These are phyloP conservation scores for Doryteuthis pealeii DNA, from an alignment of 1,140 invertebrate genomes.

Conservation along the genomic window DNA sequence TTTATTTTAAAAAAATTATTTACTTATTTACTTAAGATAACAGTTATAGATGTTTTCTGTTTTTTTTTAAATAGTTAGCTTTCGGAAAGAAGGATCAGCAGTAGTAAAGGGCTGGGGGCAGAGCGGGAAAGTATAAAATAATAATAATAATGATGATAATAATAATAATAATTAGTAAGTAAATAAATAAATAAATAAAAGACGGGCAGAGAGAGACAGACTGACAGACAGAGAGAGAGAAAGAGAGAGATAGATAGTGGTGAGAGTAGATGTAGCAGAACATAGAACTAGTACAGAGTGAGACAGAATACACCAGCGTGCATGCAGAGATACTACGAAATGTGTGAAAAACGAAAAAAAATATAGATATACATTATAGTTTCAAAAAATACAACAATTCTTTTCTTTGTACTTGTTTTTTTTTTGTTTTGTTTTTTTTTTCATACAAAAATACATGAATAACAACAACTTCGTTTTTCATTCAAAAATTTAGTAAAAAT, in stretches of 20 bases:
- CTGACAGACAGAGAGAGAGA: constrained; percentile 17
- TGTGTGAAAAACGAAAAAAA: constrained; percentile 8
- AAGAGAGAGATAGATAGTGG: constrained; percentile 13
- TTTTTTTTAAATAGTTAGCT: too few species aligned
- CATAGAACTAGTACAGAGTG: constrained; percentile 5
- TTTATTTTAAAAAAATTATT: too few species aligned
- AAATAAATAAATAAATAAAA: constrained; percentile 9
- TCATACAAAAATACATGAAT: too few species aligned
- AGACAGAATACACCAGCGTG: constrained; percentile 7
- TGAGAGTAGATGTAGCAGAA: constrained; percentile 12
- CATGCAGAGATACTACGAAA: constrained; percentile 13
- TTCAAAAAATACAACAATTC: too few species aligned
- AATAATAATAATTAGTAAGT: background rate
- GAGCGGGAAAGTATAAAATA: background rate
- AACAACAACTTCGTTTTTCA: too few species aligned
- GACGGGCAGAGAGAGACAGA: constrained; percentile 14
- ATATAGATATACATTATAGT: background rate
- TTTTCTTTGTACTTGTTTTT: too few species aligned
- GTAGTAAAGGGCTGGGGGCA: background rate
- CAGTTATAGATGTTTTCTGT: too few species aligned
- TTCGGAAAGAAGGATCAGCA: too few species aligned
- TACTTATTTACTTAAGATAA: too few species aligned
- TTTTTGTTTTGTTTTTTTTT: too few species aligned
- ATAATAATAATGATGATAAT: background rate
- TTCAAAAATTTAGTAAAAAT: too few species aligned